Evolutionary conservation across 1,140 invertebrate species (phyloP).

Genomic region (Drosophila oshimai): DNA sequence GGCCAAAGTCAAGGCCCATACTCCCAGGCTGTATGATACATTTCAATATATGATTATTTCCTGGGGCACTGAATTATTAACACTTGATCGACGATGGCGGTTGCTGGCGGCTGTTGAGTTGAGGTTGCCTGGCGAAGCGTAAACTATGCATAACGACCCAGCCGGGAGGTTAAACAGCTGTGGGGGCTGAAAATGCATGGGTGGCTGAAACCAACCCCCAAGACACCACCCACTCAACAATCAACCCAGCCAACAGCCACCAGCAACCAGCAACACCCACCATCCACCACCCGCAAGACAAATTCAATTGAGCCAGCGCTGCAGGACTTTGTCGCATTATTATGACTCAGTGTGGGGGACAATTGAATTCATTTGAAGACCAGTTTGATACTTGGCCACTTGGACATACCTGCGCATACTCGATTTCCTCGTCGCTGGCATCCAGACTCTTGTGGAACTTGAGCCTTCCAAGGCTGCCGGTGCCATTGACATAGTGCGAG

Average conservation of each 20-base stretch:
- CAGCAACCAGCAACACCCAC: conserved; percentile 15
- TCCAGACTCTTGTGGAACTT: conserved; percentile 79
- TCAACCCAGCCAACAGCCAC: conserved; percentile 32
- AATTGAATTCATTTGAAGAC: conserved; percentile 18
- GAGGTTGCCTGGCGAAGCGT: conserved; percentile 66
- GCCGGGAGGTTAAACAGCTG: conserved; percentile 69
- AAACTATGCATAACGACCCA: conserved; percentile 55
- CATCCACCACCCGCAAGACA: conserved; percentile 49
- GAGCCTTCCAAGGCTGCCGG: conserved; percentile 75
- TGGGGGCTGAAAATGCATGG: conserved; percentile 18
- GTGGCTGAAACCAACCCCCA: conserved; percentile 16
- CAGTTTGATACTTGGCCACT: conserved; percentile 15
- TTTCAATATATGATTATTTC: conserved; percentile 41
- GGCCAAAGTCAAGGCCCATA: conserved; percentile 37
- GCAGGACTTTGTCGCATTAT: conserved; percentile 67
- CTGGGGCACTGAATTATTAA: conserved; percentile 70
- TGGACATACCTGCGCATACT: conserved; percentile 76
- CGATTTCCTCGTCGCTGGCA: conserved; percentile 79
- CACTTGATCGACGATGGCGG: conserved; percentile 62
- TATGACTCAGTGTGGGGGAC: conserved; percentile 58
- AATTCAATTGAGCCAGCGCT: conserved; percentile 75
- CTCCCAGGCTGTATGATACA: conserved; percentile 10
- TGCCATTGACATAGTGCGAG: conserved; percentile 74
- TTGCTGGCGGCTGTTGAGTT: conserved; percentile 43
- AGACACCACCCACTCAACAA: neutral